A percentile compares a stretch with the other conserved stretches of the same genome.
Evolutionary conservation across 1,140 invertebrate genomes (phyloP).

Genomic region (Hycleus phaleratus): DNA sequence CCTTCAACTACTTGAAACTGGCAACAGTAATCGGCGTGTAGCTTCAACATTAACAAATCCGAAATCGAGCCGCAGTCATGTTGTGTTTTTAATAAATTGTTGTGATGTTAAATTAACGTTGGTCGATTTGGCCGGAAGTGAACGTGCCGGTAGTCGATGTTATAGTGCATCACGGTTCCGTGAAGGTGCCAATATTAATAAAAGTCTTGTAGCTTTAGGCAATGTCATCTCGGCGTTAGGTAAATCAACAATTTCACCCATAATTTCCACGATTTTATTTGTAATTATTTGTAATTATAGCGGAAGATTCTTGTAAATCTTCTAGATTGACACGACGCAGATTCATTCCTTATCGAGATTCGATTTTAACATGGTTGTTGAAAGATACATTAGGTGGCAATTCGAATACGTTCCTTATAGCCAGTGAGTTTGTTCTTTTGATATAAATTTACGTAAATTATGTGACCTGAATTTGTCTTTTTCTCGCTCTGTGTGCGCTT

Average conservation of each 20-base stretch:
- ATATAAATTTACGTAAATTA: neutral
- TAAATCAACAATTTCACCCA: slow-evolving; percentile 26
- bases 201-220: slow-evolving; percentile 68
- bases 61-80: slow-evolving; percentile 56
- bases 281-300: slow-evolving; percentile 44
- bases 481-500: neutral
- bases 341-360: slow-evolving; percentile 98
- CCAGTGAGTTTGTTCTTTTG: slow-evolving; percentile 38
- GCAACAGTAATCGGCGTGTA: slow-evolving; percentile 43
- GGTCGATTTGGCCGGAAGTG: slow-evolving; percentile 58
- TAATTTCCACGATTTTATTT: neutral
- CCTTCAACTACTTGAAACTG: slow-evolving; percentile 43
- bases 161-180: slow-evolving; percentile 46
- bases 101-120: slow-evolving; percentile 53
- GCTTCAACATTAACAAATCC: slow-evolving; percentile 47
- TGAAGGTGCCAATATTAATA: slow-evolving; percentile 77
- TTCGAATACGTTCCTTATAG: slow-evolving; percentile 48
- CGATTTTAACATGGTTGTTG: slow-evolving; percentile 93
- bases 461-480: neutral
- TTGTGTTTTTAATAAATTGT: slow-evolving; percentile 47
- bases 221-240: slow-evolving; percentile 71
- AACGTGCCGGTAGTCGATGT: slow-evolving; percentile 31
- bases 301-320: slow-evolving; percentile 70
- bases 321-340: slow-evolving; percentile 67
- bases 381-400: slow-evolving; percentile 50